Evolutionary conservation across 2,888 invertebrate species (phyloP), one percentile per base, ranked within the genome.

Genomic region (Callinectes sapidus): DNA sequence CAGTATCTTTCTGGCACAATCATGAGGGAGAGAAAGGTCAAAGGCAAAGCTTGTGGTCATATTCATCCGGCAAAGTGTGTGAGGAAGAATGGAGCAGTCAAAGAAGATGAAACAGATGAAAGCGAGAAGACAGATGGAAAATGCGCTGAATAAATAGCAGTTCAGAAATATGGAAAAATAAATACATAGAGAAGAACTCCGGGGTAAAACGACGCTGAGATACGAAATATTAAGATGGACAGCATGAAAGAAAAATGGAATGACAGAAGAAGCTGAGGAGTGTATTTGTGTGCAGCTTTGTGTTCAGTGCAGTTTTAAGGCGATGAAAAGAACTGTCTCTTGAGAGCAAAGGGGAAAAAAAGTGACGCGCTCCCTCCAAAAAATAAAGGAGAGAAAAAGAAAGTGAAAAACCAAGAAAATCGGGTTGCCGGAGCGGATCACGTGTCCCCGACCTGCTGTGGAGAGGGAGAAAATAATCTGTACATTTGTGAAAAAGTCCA

Each of bases 31-130:
- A n/a, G 23, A 71, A n/a, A n/a, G 71, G 71, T 71, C 23, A n/a
- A 8, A 71, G 71, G 2, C 71, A 1, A 8, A 23, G 71, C n/a
- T 23, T 23, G n/a, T 10, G n/a, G 71, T 23, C 1, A 71, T n/a
- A 71, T 71, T 71, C 28, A 71, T 28, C n/a, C 10, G 0, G 71
- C 71, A 71, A 71, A 71, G 28, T 71, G 71, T 71, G 71, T 71
- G 71, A 71, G 28, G 23, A 61, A 61, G n/a, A 71, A 71, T 71
- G 71, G n/a, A 71, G 71, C 28, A 71, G 71, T 71, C 81, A 81
- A 35, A 35, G 35, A 16, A 81, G 35, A 81, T 81, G 35, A 35
- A 35, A 35, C 32, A 81, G 32, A 35, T 35, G 35, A 81, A 35
- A 81, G 32, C 10, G 32, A 81, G 35, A 35, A 71, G 71, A 35